Percentiles rank a stretch among this genome's conserved stretches.
Conservation (phyloP, 2,113 vertebrate species). For the Phodopus roborovskii region DNA sequence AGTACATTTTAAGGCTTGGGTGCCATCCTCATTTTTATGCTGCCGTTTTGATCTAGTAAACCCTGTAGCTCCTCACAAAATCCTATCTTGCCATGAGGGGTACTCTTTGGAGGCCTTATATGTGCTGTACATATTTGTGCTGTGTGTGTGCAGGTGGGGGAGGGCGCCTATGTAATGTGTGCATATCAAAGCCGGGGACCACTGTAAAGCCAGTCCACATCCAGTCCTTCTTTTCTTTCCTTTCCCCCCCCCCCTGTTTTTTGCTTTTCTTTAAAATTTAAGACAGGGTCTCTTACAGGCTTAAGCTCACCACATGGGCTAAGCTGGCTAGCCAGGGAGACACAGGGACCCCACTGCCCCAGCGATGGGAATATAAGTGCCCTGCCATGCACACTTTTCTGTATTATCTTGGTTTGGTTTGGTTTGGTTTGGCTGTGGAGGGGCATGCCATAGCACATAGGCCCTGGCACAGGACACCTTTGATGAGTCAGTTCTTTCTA, state of each 20-base stretch:
- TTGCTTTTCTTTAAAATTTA: neutral
- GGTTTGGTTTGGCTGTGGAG: neutral
- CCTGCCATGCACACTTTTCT: neutral
- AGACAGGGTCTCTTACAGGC: neutral
- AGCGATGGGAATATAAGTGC: neutral
- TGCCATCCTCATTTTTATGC: conserved; percentile 3
- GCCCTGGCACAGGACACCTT: neutral
- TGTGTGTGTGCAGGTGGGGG: neutral
- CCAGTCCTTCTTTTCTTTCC: neutral
- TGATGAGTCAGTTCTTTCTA: neutral
- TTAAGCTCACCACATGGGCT: neutral
- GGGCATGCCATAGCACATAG: neutral
- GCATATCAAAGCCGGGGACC: neutral
- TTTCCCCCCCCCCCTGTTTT: no score
- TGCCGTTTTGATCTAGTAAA: neutral
- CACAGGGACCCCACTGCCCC: neutral
- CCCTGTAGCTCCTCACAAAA: conserved; percentile 6
- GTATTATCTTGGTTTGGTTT: no score
- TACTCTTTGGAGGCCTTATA: neutral
- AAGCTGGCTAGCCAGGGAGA: neutral
- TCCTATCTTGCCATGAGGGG: neutral
- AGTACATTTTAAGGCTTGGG: neutral
- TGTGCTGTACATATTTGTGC: neutral
- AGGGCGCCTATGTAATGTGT: no score
- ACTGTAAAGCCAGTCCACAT: no score